These are phyloP conservation scores for Chrysemys picta DNA, from an alignment of 2,113 vertebrate genomes.

Conservation along the genomic window DNA sequence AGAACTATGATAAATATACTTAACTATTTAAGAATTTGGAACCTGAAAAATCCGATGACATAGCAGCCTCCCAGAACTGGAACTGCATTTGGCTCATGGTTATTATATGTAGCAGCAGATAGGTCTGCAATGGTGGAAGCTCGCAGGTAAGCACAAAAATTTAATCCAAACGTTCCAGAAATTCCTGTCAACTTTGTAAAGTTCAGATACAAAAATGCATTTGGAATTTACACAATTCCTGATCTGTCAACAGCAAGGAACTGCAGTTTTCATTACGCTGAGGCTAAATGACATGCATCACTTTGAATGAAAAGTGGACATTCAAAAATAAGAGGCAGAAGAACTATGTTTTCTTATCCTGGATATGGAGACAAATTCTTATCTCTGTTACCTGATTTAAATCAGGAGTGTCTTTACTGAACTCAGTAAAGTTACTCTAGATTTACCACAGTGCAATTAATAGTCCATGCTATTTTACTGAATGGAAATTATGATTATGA, in stretches of 20 bases:
- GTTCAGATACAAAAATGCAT: conserved; percentile 22
- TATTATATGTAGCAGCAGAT: neutral
- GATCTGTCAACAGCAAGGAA: neutral
- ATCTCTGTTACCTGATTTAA: neutral
- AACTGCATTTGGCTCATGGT: neutral
- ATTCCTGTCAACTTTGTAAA: neutral
- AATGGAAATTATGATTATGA: neutral
- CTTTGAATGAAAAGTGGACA: neutral
- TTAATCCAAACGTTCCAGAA: neutral
- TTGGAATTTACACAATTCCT: conserved; percentile 43
- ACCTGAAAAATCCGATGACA: neutral
- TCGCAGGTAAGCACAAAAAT: conserved; percentile 9
- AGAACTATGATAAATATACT: fast-evolving
- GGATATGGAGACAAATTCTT: fast-evolving
- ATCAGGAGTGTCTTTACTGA: neutral
- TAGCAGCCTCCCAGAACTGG: neutral
- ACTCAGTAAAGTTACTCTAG: neutral
- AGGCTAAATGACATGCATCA: neutral
- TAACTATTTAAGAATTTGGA: neutral
- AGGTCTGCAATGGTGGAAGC: neutral
- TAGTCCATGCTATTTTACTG: neutral
- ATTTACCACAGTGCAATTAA: neutral
- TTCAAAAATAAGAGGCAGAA: neutral
- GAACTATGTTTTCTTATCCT: neutral
- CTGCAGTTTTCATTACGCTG: neutral